A percentile compares a stretch with the other conserved stretches of the same genome.
These are phyloP conservation scores for Apteryx owenii DNA, from an alignment of 2,113 vertebrate genomes.

Conservation along the genomic window DNA sequence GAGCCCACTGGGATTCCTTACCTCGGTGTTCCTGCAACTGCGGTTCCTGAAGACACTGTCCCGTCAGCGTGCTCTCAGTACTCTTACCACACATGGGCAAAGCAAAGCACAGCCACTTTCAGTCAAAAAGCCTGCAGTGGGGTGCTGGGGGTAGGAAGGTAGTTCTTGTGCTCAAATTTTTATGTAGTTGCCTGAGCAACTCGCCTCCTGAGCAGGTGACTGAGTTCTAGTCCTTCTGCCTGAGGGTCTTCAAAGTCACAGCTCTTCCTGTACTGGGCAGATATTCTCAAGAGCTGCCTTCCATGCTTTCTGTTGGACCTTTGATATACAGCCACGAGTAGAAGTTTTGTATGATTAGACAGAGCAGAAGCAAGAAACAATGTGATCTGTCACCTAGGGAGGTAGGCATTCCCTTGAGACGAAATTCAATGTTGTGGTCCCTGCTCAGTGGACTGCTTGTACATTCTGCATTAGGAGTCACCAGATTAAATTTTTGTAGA, in stretches of 20 bases:
- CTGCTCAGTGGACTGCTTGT: not conserved
- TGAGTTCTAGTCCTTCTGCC: not conserved
- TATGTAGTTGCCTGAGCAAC: not conserved
- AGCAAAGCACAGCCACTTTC: not conserved
- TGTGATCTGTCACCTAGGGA: not conserved
- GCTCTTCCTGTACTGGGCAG: rapidly evolving
- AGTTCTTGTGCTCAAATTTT: not conserved
- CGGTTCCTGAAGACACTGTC: not conserved
- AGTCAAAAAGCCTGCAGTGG: not conserved
- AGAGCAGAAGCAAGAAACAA: not conserved
- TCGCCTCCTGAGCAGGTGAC: rapidly evolving
- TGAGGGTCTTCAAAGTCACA: not conserved
- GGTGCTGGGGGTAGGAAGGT: not conserved
- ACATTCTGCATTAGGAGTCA: not conserved
- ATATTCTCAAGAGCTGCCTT: not conserved
- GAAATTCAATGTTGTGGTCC: not conserved
- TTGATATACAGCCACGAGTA: not conserved
- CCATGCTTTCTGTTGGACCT: not conserved
- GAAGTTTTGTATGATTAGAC: not conserved
- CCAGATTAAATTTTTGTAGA: not conserved
- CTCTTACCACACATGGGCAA: not conserved
- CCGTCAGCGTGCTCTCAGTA: not conserved
- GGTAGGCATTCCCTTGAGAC: not conserved
- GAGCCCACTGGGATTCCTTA: not conserved
- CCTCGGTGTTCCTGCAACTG: not conserved